Evolutionary conservation across 2,113 vertebrate genomes (phyloP), one percentile per base, ranked within the genome.

Genomic region (Hemibagrus wyckioides): DNA sequence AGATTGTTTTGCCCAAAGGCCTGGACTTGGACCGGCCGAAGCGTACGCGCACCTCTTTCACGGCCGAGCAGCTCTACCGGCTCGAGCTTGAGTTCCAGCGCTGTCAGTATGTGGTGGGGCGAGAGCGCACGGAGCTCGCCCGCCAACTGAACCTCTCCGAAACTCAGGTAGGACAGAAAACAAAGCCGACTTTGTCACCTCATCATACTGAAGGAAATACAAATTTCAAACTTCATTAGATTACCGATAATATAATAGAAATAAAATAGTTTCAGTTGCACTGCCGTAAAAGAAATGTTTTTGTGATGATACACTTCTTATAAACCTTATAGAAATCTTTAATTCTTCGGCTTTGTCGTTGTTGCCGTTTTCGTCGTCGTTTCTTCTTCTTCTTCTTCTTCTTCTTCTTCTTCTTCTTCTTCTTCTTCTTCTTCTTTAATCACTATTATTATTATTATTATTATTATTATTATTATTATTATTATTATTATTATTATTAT

Each of bases 81-180:
- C 95, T 99, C 88, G 97, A 99, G 94, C 95, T 98, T 88, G 97
- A 98, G 90, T 99, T 99, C 93, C 98, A 98, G 95, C 96, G 96
- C 85, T 99, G 98, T 90, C 98, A 99, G 95, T 99, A 99, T 1
- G 97, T 99, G 56, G 98, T 99, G 88, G 98, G 98, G 54, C 94
- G 97, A 0, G 97, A 99, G 91, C 94, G 98, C 90, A 99, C 97
- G 0, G 98, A 99, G 90, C 91, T 99, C 80, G 97, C 98, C 0
- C 91, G 96, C 69, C 98, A 98, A 90, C 96, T 99, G 75, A 97
- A 96, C 89, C 97, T 99, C 50, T 99, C 98, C 0, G 98, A 99
- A 91, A 99, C 98, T 0, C 98, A 99, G 97, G 98, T 99, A 91
- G 93, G 90, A 61, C 17, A 50, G 14, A 69, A 76, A 59, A 15